Evolutionary conservation across 2,113 vertebrate genomes (phyloP).

Genomic region (Andinoacara biseriatus): DNA sequence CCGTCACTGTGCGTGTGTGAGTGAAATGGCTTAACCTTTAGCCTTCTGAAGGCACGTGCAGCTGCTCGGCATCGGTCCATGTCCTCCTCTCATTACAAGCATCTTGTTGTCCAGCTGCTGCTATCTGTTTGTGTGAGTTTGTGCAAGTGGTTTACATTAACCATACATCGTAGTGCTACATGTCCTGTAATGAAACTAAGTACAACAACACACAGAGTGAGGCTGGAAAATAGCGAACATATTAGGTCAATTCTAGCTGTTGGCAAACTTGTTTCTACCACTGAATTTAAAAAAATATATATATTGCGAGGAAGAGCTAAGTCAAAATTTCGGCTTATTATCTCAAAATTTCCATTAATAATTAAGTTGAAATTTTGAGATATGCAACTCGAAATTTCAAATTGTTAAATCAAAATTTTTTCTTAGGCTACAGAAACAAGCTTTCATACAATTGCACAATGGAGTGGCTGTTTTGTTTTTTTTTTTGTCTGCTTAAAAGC

Average conservation of each 20-base stretch:
- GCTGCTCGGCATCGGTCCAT: conserved; percentile 47
- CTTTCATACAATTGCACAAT: neutral
- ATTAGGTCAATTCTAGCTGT: neutral
- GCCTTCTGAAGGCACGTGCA: conserved; percentile 62
- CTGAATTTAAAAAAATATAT: too few species aligned
- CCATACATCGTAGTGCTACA: neutral
- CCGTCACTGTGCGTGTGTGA: conserved; percentile 8
- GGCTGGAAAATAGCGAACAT: neutral
- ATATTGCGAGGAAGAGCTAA: neutral
- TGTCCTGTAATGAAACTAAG: neutral
- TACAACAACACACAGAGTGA: neutral
- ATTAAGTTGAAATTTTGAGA: neutral
- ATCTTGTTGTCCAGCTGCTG: neutral
- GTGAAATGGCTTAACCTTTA: conserved; percentile 58
- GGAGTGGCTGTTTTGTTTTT: conserved; percentile 2
- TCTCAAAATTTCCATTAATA: neutral
- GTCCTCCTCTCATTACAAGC: neutral
- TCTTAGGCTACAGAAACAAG: neutral
- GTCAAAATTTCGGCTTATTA: neutral
- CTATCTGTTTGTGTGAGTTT: neutral
- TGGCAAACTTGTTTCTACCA: neutral
- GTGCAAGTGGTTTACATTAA: neutral
- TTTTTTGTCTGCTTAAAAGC: neutral
- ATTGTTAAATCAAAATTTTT: neutral
- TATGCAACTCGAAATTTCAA: neutral